A percentile compares a stretch with the other conserved stretches of the same genome.
These are phyloP conservation scores for Lagodon rhomboides DNA, from an alignment of 2,797 vertebrate genomes.

Conservation along the genomic window DNA sequence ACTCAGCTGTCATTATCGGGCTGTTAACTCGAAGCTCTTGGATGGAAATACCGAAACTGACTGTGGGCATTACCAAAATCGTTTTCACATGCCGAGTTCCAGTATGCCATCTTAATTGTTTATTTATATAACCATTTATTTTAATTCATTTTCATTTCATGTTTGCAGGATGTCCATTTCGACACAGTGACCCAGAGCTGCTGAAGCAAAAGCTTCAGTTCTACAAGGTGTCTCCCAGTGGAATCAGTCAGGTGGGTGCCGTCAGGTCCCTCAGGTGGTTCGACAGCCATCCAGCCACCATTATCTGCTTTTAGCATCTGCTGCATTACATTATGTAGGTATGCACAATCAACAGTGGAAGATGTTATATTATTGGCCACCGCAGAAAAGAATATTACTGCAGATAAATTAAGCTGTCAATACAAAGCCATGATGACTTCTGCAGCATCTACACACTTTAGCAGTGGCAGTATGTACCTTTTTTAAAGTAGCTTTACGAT, in stretches of 20 bases:
- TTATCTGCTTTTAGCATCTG: neutral
- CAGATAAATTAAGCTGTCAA: too few species aligned
- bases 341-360: too few species aligned
- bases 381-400: too few species aligned
- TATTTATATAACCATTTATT: neutral
- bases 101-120: neutral
- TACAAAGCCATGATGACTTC: too few species aligned
- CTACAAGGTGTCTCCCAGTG: constrained; percentile 90
- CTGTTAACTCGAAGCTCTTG: constrained; percentile 1
- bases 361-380: too few species aligned
- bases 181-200: constrained; percentile 94
- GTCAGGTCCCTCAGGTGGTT: neutral
- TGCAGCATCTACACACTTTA: too few species aligned
- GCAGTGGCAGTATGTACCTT: too few species aligned
- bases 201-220: constrained; percentile 96
- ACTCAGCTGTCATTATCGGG: constrained; percentile 9
- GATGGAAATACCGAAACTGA: constrained; percentile 17
- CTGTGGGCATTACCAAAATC: neutral
- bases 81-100: constrained; percentile 64
- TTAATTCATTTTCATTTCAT: neutral
- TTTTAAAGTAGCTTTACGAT: too few species aligned
- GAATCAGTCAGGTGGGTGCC: constrained; percentile 87
- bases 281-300: neutral
- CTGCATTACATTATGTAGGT: neutral
- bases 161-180: constrained; percentile 95